Evolutionary conservation across 2,797 vertebrate species (phyloP).

Genomic region (Threskiornis aethiopicus): DNA sequence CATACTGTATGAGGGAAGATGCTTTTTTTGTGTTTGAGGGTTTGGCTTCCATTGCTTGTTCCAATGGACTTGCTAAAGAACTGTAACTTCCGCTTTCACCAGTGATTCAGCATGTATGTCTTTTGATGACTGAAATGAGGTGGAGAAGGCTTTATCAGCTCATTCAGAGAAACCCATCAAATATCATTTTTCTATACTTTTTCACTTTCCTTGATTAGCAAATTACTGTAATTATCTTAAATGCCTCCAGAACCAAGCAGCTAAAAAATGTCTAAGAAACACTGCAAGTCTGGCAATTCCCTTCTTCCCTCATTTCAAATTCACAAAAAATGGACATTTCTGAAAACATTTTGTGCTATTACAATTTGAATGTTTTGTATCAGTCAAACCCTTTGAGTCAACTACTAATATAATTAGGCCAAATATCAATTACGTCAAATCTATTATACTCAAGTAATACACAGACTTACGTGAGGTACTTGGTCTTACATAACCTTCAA

Average conservation of each 20-base stretch:
- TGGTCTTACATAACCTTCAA: not conserved
- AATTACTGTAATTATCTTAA: not conserved
- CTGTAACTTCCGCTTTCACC: not conserved
- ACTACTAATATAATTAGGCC: not conserved
- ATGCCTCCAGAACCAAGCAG: not conserved
- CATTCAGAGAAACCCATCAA: not conserved
- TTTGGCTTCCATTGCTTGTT: not conserved
- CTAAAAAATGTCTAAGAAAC: not conserved
- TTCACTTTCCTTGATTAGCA: not conserved
- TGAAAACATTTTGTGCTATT: not conserved
- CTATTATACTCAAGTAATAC: not conserved
- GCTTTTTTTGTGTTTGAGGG: not conserved
- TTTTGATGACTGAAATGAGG: not conserved
- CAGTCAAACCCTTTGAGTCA: not conserved
- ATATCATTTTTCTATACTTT: not conserved
- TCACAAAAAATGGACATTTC: not conserved
- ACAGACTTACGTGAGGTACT: slow-evolving; percentile 38
- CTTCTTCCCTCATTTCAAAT: not conserved
- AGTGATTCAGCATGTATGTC: not conserved
- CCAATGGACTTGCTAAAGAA: not conserved
- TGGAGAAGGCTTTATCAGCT: not conserved
- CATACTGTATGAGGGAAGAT: not conserved
- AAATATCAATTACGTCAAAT: not conserved
- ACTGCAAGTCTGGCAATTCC: not conserved
- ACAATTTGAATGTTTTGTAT: not conserved